These are phyloP conservation scores for Vanacampus margaritifer DNA, from an alignment of 2,113 vertebrate species.

Conservation along the genomic window DNA sequence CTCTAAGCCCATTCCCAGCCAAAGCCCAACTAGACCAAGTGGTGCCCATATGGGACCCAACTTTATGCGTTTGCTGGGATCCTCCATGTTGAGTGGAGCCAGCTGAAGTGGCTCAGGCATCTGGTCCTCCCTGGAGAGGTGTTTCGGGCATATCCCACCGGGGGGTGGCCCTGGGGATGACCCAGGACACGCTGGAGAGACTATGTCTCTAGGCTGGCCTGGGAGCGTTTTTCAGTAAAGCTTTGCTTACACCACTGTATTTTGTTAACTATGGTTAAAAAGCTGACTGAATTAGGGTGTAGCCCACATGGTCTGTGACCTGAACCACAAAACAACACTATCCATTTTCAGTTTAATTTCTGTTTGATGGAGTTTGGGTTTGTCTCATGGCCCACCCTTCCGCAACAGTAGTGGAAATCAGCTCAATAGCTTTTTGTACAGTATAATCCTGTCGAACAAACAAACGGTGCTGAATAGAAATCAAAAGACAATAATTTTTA, in stretches of 20 bases:
- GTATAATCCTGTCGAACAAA: neutral
- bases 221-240: no score
- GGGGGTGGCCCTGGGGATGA: no score
- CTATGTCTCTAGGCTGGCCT: no score
- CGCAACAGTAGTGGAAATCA: neutral
- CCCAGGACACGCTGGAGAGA: no score
- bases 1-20: no score
- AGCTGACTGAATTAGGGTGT: neutral
- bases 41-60: no score
- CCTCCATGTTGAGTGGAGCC: no score
- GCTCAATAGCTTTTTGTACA: neutral
- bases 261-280: neutral
- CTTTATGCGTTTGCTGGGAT: no score
- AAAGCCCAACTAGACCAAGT: no score
- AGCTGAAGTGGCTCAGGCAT: no score
- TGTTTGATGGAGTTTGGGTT: neutral
- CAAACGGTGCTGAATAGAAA: slow-evolving; percentile 34
- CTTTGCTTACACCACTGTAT: neutral
- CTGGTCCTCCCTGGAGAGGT: no score
- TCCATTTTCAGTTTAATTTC: neutral
- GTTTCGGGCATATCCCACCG: no score
- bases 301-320: neutral
- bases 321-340: neutral
- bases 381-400: neutral
- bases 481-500: slow-evolving; percentile 56